These are phyloP conservation scores for Temnothorax longispinosus DNA, from an alignment of 1,140 invertebrate genomes.

Conservation along the genomic window DNA sequence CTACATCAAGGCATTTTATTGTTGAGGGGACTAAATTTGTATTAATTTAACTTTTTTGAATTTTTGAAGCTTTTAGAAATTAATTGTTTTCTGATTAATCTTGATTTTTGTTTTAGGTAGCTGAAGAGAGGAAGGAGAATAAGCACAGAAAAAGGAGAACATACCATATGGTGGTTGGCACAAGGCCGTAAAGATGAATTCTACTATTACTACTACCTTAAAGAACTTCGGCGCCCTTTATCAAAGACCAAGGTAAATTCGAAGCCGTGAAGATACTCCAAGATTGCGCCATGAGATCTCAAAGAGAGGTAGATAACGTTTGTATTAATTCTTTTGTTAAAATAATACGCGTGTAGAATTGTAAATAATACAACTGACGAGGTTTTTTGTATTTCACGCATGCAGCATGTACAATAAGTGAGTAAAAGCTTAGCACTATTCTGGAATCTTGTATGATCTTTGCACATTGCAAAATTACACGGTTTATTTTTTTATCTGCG, in stretches of 20 bases:
- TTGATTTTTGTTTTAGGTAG: slow-evolving; percentile 87
- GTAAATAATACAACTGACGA: background rate
- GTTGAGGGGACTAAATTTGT: background rate
- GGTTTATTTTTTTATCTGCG: background rate
- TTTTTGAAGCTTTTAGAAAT: background rate
- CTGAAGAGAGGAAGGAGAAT: slow-evolving; percentile 90
- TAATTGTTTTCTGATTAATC: background rate
- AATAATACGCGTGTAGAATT: background rate
- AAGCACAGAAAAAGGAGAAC: slow-evolving; percentile 94
- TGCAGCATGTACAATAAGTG: slow-evolving; percentile 84
- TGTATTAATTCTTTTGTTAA: background rate
- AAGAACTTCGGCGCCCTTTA: slow-evolving; percentile 90
- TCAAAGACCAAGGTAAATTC: slow-evolving; percentile 98
- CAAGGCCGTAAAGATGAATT: slow-evolving; percentile 85
- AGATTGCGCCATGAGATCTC: slow-evolving; percentile 94
- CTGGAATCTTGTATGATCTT: background rate
- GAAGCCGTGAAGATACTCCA: slow-evolving; percentile 99
- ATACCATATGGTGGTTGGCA: slow-evolving; percentile 98
- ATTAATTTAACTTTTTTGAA: background rate
- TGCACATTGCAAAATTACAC: background rate
- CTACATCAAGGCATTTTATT: background rate
- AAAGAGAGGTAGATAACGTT: slow-evolving; percentile 4
- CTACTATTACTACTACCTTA: too few species aligned
- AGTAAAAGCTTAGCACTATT: slow-evolving; percentile 68
- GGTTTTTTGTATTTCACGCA: slow-evolving; percentile 76